phyloP scores from a whole-genome alignment of 2,113 vertebrate genomes.

The Rostratula benghalensis region DNA sequence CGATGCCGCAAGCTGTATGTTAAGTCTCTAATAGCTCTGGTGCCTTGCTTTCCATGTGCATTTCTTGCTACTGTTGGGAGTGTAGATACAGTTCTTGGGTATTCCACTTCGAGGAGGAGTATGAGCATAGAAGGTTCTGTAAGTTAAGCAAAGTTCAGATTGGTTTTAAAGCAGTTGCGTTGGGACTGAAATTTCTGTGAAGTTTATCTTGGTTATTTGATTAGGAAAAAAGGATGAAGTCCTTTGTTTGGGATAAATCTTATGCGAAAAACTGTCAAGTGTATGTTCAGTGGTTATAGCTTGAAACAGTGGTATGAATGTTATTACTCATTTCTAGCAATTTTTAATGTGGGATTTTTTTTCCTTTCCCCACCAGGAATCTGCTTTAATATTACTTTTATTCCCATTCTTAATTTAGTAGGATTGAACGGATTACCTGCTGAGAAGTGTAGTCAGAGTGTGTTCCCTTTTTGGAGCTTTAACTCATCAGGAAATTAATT shows the following conservation, averaged over 20 bases:
- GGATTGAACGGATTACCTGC: conserved; percentile 58
- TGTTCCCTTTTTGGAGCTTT: conserved; percentile 47
- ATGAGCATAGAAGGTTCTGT: neutral
- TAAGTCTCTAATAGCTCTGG: neutral
- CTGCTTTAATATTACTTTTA: conserved; percentile 45
- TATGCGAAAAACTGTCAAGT: neutral
- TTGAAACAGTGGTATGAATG: neutral
- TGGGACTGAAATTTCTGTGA: neutral
- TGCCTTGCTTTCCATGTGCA: neutral
- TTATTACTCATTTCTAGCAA: neutral
- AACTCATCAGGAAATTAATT: conserved; percentile 58
- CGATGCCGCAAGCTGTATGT: neutral
- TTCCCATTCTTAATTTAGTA: conserved; percentile 60
- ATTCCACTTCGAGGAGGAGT: neutral
- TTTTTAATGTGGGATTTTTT: conserved; percentile 18
- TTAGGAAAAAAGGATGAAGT: neutral
- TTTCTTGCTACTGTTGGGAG: neutral
- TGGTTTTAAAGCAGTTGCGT: neutral
- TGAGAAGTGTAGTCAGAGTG: conserved; percentile 34
- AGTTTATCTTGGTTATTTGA: neutral
- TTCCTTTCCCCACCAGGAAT: conserved; percentile 37
- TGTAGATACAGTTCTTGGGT: neutral
- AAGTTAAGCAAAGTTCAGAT: neutral
- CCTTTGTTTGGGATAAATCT: neutral
- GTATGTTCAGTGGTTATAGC: neutral